Conservation (phyloP, 2,888 invertebrate genomes). For the Drosophila helvetica region DNA sequence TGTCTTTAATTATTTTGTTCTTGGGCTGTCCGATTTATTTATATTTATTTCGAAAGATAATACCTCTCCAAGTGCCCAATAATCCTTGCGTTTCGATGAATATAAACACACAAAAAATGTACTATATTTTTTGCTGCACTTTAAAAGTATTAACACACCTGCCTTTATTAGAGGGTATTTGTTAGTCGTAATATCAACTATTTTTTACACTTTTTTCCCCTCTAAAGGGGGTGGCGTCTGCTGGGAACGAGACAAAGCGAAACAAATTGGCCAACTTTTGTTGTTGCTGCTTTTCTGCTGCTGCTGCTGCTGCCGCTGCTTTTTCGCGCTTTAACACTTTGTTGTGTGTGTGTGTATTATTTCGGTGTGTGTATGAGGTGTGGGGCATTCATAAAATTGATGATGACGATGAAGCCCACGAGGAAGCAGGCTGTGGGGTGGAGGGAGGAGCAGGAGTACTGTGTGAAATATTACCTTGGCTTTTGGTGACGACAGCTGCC, state of each 20-base stretch:
- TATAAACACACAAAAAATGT: too few relatives aligned
- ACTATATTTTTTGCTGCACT: too few relatives aligned
- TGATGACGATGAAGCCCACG: slow-evolving; percentile 51
- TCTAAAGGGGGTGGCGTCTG: not conserved
- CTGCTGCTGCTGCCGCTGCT: slow-evolving; percentile 23
- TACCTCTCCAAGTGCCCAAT: too few relatives aligned
- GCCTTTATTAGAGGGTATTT: not conserved
- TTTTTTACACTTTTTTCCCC: not conserved
- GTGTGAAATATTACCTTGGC: slow-evolving; percentile 63
- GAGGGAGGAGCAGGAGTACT: slow-evolving; percentile 37
- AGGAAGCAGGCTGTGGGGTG: not conserved
- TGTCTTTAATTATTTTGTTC: too few relatives aligned
- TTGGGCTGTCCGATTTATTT: too few relatives aligned
- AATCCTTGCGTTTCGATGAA: too few relatives aligned
- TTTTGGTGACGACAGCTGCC: slow-evolving; percentile 67
- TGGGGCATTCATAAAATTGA: slow-evolving; percentile 62
- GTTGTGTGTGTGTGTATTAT: slow-evolving; percentile 10
- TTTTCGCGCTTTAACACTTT: slow-evolving; percentile 79
- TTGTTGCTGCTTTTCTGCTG: slow-evolving; percentile 24
- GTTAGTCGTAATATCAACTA: not conserved
- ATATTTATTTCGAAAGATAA: too few relatives aligned
- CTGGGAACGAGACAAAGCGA: slow-evolving; percentile 74
- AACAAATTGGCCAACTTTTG: slow-evolving; percentile 74
- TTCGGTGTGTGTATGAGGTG: slow-evolving; percentile 6
- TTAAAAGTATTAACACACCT: too few relatives aligned